Percentiles rank a stretch among this genome's conserved stretches.
phyloP scores from a whole-genome alignment of 2,888 invertebrate genomes.

The Hylaea fasciaria region DNA sequence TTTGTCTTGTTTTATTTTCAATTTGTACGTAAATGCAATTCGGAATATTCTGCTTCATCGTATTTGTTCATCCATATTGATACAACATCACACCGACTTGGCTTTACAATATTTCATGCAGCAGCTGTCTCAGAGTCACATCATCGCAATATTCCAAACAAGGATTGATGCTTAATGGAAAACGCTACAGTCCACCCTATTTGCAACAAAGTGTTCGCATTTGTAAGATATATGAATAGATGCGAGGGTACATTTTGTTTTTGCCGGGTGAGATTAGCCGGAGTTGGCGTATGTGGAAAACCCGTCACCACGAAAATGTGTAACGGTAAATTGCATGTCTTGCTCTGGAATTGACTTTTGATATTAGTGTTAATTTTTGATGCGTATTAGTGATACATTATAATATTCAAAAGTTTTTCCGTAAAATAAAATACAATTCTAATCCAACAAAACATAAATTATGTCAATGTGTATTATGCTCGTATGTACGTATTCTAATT shows the following conservation, averaged over 20 bases:
- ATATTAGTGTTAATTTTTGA: no score
- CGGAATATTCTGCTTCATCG: not conserved
- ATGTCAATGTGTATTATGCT: no score
- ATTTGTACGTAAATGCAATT: not conserved
- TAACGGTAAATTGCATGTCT: no score
- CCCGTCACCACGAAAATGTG: no score
- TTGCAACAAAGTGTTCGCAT: constrained; percentile 64
- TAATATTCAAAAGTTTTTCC: no score
- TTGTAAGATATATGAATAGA: constrained; percentile 64
- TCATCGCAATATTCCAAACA: constrained; percentile 44
- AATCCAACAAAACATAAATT: no score
- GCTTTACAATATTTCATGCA: constrained; percentile 27
- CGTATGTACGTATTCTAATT: no score
- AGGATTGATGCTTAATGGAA: constrained; percentile 67
- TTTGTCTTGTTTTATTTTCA: not conserved
- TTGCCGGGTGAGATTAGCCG: not conserved
- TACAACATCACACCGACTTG: constrained; percentile 18
- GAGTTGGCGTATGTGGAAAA: no score
- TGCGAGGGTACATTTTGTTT: constrained; percentile 1
- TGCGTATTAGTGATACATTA: no score
- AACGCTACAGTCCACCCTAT: constrained; percentile 68
- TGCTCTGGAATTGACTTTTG: no score
- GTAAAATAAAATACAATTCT: no score
- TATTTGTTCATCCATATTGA: constrained; percentile 19
- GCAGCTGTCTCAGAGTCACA: constrained; percentile 31